phyloP scores from a whole-genome alignment of 2,888 invertebrate species.

The Drosophila rellima region DNA sequence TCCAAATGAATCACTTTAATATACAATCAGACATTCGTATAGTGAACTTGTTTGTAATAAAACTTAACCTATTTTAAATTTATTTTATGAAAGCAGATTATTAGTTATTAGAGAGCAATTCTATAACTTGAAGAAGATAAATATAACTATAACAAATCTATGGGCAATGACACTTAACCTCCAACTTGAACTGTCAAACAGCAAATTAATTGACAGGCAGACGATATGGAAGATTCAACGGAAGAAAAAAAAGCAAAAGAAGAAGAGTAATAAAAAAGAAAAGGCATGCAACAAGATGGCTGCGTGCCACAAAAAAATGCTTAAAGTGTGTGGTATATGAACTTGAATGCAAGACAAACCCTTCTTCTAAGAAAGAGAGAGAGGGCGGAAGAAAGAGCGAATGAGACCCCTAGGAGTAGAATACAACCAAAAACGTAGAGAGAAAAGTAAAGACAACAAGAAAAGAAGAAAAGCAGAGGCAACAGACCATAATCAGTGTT shows the following conservation, averaged over 20 bases:
- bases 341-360: slow-evolving; percentile 62
- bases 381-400: neutral
- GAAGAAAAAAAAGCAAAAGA: neutral
- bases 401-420: slow-evolving; percentile 39
- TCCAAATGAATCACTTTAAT: slow-evolving; percentile 63
- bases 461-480: slow-evolving; percentile 41
- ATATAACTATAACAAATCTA: slow-evolving; percentile 4
- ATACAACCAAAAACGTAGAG: slow-evolving; percentile 47
- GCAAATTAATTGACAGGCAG: slow-evolving; percentile 63
- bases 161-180: slow-evolving; percentile 57
- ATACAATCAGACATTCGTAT: slow-evolving; percentile 4
- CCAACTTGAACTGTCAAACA: slow-evolving; percentile 63
- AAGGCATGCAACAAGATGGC: slow-evolving; percentile 50
- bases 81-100: too few relatives aligned
- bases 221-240: slow-evolving; percentile 21
- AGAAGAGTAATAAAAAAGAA: slow-evolving; percentile 9
- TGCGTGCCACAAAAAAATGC: slow-evolving; percentile 67
- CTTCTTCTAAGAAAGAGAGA: slow-evolving; percentile 5
- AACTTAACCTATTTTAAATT: neutral
- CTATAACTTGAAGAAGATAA: neutral
- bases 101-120: neutral
- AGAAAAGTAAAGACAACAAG: slow-evolving; percentile 26
- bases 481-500: slow-evolving; percentile 84
- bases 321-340: slow-evolving; percentile 68
- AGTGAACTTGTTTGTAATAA: neutral